These are phyloP conservation scores for Todiramphus saurophagus DNA, from an alignment of 2,113 vertebrate species.

Conservation along the genomic window DNA sequence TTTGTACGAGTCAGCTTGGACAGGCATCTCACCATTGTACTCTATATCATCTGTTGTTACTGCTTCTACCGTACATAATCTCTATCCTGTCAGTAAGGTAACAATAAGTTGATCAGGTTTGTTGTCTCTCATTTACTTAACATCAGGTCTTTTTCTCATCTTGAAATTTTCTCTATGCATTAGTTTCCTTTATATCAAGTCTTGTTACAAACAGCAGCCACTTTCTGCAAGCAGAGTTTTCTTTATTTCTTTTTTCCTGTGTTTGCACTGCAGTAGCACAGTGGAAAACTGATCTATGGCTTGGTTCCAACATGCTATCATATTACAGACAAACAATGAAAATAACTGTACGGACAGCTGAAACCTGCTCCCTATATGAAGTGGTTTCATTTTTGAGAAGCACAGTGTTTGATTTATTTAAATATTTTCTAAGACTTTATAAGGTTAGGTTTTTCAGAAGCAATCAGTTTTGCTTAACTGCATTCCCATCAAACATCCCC, in stretches of 20 bases:
- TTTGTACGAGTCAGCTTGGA: background rate
- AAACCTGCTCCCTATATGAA: fast-evolving
- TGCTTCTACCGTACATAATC: background rate
- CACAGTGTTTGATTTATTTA: background rate
- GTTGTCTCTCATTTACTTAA: constrained; percentile 1
- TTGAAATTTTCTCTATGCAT: background rate
- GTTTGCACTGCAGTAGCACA: background rate
- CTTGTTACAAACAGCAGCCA: background rate
- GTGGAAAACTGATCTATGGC: background rate
- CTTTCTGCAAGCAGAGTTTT: background rate
- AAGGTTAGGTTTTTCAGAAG: background rate
- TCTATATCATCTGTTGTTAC: background rate
- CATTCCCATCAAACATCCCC: background rate
- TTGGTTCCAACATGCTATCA: background rate
- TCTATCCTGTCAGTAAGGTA: background rate
- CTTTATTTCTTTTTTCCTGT: background rate
- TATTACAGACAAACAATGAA: background rate
- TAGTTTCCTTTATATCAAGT: background rate
- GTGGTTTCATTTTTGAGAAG: background rate
- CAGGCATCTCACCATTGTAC: background rate
- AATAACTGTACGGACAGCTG: background rate
- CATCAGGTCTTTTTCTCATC: background rate
- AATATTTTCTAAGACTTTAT: background rate
- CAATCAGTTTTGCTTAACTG: background rate
- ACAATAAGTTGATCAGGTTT: background rate